Conservation (phyloP, 64 coral and sea anemone species). For the Stylophora pistillata region DNA sequence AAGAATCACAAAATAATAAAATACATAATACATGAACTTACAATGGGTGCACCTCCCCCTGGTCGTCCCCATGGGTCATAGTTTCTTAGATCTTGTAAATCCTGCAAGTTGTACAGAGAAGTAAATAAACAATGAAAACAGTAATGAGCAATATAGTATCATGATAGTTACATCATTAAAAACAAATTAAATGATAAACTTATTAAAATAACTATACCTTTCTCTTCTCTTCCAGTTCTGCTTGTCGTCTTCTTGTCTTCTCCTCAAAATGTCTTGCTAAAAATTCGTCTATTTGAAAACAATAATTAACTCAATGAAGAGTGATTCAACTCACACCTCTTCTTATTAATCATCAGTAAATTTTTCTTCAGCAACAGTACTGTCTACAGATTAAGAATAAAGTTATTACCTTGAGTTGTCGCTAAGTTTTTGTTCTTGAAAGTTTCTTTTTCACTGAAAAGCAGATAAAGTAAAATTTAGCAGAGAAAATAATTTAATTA, state of each 20-base stretch:
- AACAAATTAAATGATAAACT: too few species aligned
- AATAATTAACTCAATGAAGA: not conserved
- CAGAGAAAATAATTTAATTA: not conserved
- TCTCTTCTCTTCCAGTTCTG: constrained; percentile 49
- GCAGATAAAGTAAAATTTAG: not conserved
- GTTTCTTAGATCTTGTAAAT: constrained; percentile 26
- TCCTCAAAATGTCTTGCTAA: constrained; percentile 38
- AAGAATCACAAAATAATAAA: too few species aligned
- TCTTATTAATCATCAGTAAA: not conserved
- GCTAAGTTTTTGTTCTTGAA: constrained; percentile 45
- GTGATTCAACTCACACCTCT: not conserved
- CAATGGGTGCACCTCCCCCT: constrained; percentile 44
- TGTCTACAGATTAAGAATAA: not conserved
- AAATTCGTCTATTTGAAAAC: constrained; percentile 52
- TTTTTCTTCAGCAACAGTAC: not conserved
- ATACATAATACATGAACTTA: not conserved
- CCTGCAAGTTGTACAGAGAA: constrained; percentile 10
- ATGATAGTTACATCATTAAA: too few species aligned
- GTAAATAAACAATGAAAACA: not conserved
- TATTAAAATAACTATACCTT: constrained; percentile 23
- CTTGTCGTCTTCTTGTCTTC: constrained; percentile 13
- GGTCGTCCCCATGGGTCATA: constrained; percentile 47
- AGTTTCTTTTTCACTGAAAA: constrained; percentile 55
- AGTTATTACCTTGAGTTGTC: constrained; percentile 29
- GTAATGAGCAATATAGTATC: too few species aligned